Evolutionary conservation across 1,140 invertebrate species (phyloP), one percentile per base, ranked within the genome.

Genomic region (Helicoverpa armigera): DNA sequence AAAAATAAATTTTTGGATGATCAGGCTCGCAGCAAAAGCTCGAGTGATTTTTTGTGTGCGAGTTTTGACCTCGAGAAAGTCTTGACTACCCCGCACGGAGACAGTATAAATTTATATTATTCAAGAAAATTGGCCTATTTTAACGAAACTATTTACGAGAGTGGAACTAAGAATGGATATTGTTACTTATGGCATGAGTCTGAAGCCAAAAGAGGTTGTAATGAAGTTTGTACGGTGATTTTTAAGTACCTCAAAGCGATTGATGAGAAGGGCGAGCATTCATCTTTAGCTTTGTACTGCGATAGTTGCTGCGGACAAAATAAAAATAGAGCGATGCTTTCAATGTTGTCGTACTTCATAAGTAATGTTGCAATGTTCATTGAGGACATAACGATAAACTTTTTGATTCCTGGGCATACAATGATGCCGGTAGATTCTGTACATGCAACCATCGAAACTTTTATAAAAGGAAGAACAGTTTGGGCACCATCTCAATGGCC

Each of bases 1-100:
- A n/a, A n/a, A 67, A 48, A 67, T 2, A 2, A 16, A 67, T 67
- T 67, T 61, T 12, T 61, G 12, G 29, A 61, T 9, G 60, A 61
- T 31, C 60, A 61, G 31, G 14, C 10, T 10, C 18, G 23, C 3
- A 61, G 60, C 29, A 58, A 58, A 58, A 16, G 5, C 3, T 5
- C 3, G 3, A 58, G n/a, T 4, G 16, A 31, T 23, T 61, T 61
- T 31, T 61, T 61, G 60, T 70, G 67, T 70, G 67, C 18, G 1
- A 70, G 67, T 13, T 70, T 70, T 53, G 67, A 70, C 29, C 67
- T 70, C 4, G 43, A 70, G 53, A 70, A 70, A 10, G 67, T 73
- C 7, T 56, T 73, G n/a, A 73, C 14, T 3, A 73, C 70, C n/a
- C 70, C 53, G 2, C 23, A 73, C 16, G 70, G 51, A 2, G 5